Evolutionary conservation across 2,113 vertebrate species (phyloP).

Genomic region (Vireo altiloquus): DNA sequence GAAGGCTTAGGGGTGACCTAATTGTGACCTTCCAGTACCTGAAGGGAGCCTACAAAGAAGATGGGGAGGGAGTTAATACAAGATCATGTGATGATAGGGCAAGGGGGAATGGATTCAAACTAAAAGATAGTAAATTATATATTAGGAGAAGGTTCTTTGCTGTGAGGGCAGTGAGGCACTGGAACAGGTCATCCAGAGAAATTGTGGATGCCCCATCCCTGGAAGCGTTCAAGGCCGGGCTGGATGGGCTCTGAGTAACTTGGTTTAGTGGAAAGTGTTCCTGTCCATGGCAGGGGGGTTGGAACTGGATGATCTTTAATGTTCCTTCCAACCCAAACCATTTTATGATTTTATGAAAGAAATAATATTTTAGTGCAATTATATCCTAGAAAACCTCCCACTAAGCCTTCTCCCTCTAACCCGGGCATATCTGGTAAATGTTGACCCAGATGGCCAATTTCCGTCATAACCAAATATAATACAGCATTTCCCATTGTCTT

Average conservation of each 20-base stretch:
- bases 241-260: neutral
- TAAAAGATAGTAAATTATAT: neutral
- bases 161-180: neutral
- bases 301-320: neutral
- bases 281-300: neutral
- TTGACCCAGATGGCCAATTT: neutral
- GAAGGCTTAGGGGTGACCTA: neutral
- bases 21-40: neutral
- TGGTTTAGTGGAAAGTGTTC: neutral
- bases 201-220: neutral
- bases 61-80: neutral
- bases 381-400: neutral
- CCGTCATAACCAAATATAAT: neutral
- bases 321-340: neutral
- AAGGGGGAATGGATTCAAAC: neutral
- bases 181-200: neutral
- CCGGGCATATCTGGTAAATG: neutral
- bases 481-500: neutral
- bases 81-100: neutral
- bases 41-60: neutral
- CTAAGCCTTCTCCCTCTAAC: neutral
- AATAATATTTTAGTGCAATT: neutral
- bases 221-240: neutral
- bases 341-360: neutral
- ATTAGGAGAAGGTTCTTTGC: neutral